These are phyloP conservation scores for Semaprochilodus insignis DNA, from an alignment of 2,797 vertebrate species.

Conservation along the genomic window DNA sequence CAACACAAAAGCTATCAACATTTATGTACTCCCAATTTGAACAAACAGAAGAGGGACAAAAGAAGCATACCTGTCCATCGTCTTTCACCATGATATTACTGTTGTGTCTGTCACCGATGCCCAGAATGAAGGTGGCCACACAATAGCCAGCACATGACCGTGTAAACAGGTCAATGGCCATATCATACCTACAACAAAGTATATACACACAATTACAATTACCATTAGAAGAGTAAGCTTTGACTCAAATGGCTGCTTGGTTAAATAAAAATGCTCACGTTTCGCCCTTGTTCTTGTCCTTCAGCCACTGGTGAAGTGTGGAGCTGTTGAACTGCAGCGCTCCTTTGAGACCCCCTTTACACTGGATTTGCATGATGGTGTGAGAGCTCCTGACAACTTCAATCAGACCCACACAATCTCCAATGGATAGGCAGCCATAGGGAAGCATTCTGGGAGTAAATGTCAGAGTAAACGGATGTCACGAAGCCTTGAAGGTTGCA, in stretches of 20 bases:
- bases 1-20: not conserved
- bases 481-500: not conserved
- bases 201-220: not conserved
- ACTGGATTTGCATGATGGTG: conserved; percentile 91
- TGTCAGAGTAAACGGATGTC: not conserved
- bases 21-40: not conserved
- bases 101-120: conserved; percentile 87
- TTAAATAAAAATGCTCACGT: conserved; percentile 72
- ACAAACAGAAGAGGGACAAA: not conserved
- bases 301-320: conserved; percentile 87
- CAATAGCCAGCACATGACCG: conserved; percentile 87
- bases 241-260: not conserved
- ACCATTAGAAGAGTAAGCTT: not conserved
- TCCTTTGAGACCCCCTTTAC: conserved; percentile 86
- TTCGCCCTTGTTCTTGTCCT: conserved; percentile 87
- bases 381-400: conserved; percentile 86
- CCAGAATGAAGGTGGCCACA: conserved; percentile 86
- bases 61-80: conserved; percentile 80
- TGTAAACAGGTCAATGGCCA: conserved; percentile 85
- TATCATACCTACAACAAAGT: conserved; percentile 75
- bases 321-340: conserved; percentile 88
- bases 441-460: conserved; percentile 81
- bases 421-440: conserved; percentile 85
- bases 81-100: conserved; percentile 91
- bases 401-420: conserved; percentile 87